Percentiles rank a stretch among this genome's conserved stretches.
Evolutionary conservation across 1,140 invertebrate genomes (phyloP).

Genomic region (Dysdera silvatica): DNA sequence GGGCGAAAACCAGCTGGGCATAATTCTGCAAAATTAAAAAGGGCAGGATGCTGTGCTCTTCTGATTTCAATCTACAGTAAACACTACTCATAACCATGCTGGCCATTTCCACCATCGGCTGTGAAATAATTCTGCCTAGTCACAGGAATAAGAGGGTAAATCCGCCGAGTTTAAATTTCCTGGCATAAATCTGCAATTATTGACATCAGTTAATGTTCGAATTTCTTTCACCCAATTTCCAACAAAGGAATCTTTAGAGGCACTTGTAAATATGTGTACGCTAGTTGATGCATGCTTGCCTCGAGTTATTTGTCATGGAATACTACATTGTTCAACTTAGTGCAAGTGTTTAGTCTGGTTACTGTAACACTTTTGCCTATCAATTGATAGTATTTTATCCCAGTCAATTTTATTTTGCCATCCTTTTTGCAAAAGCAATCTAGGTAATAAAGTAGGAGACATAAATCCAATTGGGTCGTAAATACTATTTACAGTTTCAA

Average conservation of each 20-base stretch:
- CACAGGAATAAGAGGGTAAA: not conserved
- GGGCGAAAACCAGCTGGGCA: too few relatives aligned
- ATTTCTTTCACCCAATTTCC: slow-evolving; percentile 1
- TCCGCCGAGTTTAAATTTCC: not conserved
- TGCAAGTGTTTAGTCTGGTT: not conserved
- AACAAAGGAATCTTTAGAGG: not conserved
- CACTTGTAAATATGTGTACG: not conserved
- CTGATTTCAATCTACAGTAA: too few relatives aligned
- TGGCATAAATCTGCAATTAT: not conserved
- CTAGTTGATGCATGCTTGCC: not conserved
- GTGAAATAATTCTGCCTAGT: not conserved
- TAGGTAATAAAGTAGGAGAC: not conserved
- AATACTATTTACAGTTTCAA: not conserved
- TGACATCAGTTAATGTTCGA: not conserved
- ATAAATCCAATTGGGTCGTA: slow-evolving; percentile 3
- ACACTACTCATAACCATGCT: not conserved
- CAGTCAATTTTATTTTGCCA: not conserved
- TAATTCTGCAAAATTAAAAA: too few relatives aligned
- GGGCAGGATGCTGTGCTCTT: too few relatives aligned
- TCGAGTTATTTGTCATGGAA: not conserved
- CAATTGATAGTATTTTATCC: not conserved
- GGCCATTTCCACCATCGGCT: not conserved
- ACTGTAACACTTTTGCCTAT: not conserved
- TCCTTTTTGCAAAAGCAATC: not conserved
- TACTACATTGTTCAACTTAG: not conserved